A percentile compares a stretch with the other conserved stretches of the same genome.
Conservation (phyloP, 2,797 vertebrate species). For the Morus bassanus region DNA sequence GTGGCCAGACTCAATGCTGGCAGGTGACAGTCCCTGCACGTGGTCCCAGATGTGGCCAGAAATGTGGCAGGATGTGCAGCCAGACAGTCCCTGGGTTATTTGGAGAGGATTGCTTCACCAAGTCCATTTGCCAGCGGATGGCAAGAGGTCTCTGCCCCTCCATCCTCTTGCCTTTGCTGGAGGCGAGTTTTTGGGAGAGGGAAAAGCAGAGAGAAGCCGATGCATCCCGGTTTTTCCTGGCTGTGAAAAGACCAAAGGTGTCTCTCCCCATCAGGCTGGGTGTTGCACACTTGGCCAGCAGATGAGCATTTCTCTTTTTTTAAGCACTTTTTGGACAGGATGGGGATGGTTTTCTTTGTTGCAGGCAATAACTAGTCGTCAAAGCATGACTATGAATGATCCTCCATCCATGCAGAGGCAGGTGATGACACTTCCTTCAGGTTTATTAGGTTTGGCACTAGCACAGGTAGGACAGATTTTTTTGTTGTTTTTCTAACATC, state of each 20-base stretch:
- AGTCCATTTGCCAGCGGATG: background rate
- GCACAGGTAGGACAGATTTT: background rate
- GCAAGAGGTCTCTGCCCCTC: background rate
- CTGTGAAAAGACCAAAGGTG: background rate
- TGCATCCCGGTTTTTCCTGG: accelerated
- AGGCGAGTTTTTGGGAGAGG: background rate
- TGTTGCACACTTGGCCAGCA: background rate
- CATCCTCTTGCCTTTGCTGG: background rate
- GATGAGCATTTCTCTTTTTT: background rate
- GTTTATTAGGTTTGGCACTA: background rate
- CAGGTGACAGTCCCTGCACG: background rate
- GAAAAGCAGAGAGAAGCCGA: background rate
- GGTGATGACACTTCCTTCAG: background rate
- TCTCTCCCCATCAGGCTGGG: background rate
- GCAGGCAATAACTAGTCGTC: background rate
- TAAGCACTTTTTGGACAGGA: background rate
- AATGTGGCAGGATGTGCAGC: background rate
- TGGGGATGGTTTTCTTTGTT: background rate
- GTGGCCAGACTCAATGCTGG: background rate
- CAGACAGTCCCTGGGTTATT: background rate
- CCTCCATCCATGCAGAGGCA: background rate
- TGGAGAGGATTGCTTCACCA: background rate
- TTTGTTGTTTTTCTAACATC: background rate
- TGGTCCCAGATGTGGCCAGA: background rate
- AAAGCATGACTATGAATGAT: background rate